These are phyloP conservation scores for Caenorhabditis briggsae DNA, from an alignment of 1,140 invertebrate genomes.

Conservation along the genomic window DNA sequence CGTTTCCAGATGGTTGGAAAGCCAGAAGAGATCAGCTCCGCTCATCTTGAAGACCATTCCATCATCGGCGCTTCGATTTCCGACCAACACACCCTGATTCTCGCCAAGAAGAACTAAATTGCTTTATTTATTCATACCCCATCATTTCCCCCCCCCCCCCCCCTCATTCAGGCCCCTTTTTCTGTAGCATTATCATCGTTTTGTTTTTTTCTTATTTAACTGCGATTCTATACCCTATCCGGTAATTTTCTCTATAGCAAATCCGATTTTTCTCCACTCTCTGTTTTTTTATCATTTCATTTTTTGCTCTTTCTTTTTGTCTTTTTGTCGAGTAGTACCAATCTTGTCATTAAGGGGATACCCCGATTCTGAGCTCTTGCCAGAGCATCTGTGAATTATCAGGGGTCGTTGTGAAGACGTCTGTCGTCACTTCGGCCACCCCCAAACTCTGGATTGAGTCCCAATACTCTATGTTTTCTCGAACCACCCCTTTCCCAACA, in stretches of 20 bases:
- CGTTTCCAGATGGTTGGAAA: conserved; percentile 66
- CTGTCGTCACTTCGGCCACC: neutral
- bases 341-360: conserved; percentile 14
- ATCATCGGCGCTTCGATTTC: conserved; percentile 72
- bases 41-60: conserved; percentile 72
- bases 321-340: conserved; percentile 35
- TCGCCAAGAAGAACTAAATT: conserved; percentile 64
- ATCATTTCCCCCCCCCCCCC: neutral
- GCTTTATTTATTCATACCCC: neutral
- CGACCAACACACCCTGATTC: conserved; percentile 73
- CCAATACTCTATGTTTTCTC: conserved; percentile 13
- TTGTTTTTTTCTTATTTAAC: neutral
- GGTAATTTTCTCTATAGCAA: neutral
- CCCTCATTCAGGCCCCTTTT: neutral
- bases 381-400: conserved; percentile 18
- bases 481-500: neutral
- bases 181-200: conserved; percentile 27
- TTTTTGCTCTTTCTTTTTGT: neutral
- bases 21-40: conserved; percentile 70
- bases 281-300: neutral
- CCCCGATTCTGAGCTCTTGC: neutral
- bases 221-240: neutral
- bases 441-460: conserved; percentile 12
- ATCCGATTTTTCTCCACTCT: neutral
- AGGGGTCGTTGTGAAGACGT: neutral